Base-by-base conservation (phyloP, 2,797 vertebrate genomes). In the Diceros bicornis region DNA sequence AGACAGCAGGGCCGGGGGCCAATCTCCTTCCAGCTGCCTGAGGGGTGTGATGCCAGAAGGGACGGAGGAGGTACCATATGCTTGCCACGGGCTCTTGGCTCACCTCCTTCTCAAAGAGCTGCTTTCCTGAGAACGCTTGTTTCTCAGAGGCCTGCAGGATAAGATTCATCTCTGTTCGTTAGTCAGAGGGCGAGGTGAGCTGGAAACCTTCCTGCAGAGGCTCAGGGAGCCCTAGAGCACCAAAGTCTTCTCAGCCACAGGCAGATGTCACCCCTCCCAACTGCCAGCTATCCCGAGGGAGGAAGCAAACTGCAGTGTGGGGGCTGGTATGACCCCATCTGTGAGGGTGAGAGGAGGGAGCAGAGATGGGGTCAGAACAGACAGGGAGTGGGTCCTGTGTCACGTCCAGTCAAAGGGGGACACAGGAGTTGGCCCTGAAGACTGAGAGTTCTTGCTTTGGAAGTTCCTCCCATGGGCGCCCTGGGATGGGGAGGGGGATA, bases 121-220 rank as follows among this genome's bases (percentile, higher is more conserved):
- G 0, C 91, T 34, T 92, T 37, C 0, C 20, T 82, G 34, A 12
- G 89, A 83, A 88, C 20, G 1, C n/a, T 29, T 25, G 37, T 85
- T 91, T 89, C 62, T 89, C 81, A 83, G 55, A 85, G 47, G 86
- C 94, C 50, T 87, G 82, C 84, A 87, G 91, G 97, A 96, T 97
- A 94, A 95, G 97, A 89, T 94, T 84, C 75, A 21, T 84, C 29
- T 88, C 52, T 97, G 83, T 89, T 97, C 97, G 75, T 97, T 96
- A 97, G 84, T 90, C 94, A 90, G 64, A 44, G 81, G 94, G n/a
- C 79, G 52, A 84, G 91, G 98, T 95, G 87, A 98, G 93, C 64
- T 13, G 37, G 91, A 98, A 44, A 83, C 32, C 79, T 96, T 47
- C 69, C 61, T 57, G 92, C 69, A 62, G 94, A 96, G 93, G 32